phyloP scores from a whole-genome alignment of 2,113 vertebrate species.

The Archilochus colubris region DNA sequence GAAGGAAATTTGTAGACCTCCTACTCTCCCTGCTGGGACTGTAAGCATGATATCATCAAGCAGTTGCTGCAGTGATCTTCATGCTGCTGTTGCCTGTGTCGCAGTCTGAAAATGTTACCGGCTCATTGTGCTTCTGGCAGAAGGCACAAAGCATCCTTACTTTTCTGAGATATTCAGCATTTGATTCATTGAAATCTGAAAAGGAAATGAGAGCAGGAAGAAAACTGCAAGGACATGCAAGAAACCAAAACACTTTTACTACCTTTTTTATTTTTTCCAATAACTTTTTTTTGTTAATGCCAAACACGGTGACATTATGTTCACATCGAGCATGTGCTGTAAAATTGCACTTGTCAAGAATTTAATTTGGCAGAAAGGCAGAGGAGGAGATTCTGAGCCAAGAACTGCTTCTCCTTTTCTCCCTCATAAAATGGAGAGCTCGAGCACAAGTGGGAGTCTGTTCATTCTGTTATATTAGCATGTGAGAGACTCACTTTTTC shows the following conservation, averaged over 20 bases:
- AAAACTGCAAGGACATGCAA: slow-evolving; percentile 40
- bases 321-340: slow-evolving; percentile 62
- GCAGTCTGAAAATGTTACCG: neutral
- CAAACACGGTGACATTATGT: slow-evolving; percentile 69
- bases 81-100: no score
- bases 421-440: slow-evolving; percentile 44
- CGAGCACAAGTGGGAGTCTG: slow-evolving; percentile 30
- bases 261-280: neutral
- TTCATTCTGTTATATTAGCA: neutral
- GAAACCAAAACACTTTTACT: slow-evolving; percentile 62
- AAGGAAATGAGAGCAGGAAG: slow-evolving; percentile 5
- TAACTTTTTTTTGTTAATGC: slow-evolving; percentile 20
- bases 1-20: neutral
- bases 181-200: neutral
- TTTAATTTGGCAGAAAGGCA: slow-evolving; percentile 66
- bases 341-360: slow-evolving; percentile 68
- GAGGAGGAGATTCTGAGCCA: slow-evolving; percentile 55
- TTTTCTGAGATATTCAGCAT: neutral
- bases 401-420: slow-evolving; percentile 61
- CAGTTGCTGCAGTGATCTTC: neutral
- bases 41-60: neutral
- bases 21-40: neutral
- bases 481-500: neutral
- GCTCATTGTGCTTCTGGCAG: neutral
- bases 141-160: neutral